Base-by-base conservation (phyloP, 2,888 invertebrate genomes). In the Julus scanicus region DNA sequence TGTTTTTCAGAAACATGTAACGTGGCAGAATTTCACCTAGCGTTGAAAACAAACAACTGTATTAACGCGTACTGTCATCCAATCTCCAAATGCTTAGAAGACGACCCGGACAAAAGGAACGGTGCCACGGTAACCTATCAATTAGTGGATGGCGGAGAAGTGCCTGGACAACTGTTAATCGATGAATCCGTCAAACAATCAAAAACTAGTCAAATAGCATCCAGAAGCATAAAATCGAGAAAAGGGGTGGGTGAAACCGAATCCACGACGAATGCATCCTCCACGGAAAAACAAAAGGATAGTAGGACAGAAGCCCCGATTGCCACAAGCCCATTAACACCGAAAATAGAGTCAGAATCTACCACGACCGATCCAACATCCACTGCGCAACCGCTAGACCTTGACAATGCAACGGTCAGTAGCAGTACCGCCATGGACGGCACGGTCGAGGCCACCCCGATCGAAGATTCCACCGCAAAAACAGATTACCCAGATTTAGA, bases 401-500 rank as follows among this genome's bases (percentile, higher is more conserved):
- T 11, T 29, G 71, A 13, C 2, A 71, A 29, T 29, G 13, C 71
- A 71, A 71, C 71, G 29, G 71, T 29, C 71, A 71, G 71, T 11
- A 29, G 20, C 71, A 71, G 71, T 29, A 29, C 71, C 9, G 29
- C 29, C 2, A 29, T 71, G 71, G 71, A 71, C 29, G 71, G 71
- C 71, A 71, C 71, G 71, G 71, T 71, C 29, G 71, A 71, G 71
- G 71, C 71, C 29, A 71, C 71, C 29, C 29, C 29, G 11, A 71
- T 9, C 11, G 71, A 71, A 20, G 71, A 71, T 29, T 71, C 71
- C 71, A 71, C 71, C 29, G 85, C 40, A 15, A 85, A 48, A n/a
- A 85, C 85, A 5, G 20, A 44, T n/a, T 44, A n/a, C 44, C 85
- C 85, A 49, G 85, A 85, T 20, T 20, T 85, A n/a, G 85, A 85